A percentile compares a stretch with the other conserved stretches of the same genome.
Evolutionary conservation across 2,888 invertebrate species (phyloP).

Genomic region (Axea sp.): DNA sequence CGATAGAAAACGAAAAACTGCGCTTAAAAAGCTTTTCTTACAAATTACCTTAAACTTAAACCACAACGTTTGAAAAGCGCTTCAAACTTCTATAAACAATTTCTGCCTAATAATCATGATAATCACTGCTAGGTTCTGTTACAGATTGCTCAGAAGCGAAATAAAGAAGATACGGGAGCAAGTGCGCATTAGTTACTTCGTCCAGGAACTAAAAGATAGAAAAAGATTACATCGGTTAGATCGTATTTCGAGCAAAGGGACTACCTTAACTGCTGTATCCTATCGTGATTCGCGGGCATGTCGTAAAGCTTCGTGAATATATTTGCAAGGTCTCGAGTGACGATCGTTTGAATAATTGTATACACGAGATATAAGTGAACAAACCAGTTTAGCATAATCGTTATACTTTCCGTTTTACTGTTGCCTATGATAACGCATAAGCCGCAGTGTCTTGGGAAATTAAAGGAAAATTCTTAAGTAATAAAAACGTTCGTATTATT

Average conservation of each 20-base stretch:
- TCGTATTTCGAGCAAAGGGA: constrained; percentile 55
- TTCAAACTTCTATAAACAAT: no score
- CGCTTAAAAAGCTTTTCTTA: no score
- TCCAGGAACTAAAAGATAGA: constrained; percentile 64
- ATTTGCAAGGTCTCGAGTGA: constrained; percentile 59
- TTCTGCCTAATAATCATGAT: no score
- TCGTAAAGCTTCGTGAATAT: constrained; percentile 61
- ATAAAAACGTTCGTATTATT: constrained; percentile 43
- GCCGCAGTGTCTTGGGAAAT: constrained; percentile 43
- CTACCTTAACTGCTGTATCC: constrained; percentile 62
- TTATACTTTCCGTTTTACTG: constrained; percentile 60
- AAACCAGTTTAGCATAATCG: constrained; percentile 62
- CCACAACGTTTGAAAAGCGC: no score
- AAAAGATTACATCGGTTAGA: constrained; percentile 47
- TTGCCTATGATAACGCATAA: constrained; percentile 48
- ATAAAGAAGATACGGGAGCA: no score
- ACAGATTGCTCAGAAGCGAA: no score
- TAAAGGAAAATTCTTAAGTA: constrained; percentile 50
- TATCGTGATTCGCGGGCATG: constrained; percentile 61
- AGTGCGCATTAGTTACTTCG: constrained; percentile 64
- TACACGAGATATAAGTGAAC: constrained; percentile 60
- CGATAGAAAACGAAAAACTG: no score
- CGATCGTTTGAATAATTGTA: constrained; percentile 63
- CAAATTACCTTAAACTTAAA: no score
- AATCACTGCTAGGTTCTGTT: no score